Base-by-base conservation (phyloP, 2,888 invertebrate genomes). In the Biston betularia region DNA sequence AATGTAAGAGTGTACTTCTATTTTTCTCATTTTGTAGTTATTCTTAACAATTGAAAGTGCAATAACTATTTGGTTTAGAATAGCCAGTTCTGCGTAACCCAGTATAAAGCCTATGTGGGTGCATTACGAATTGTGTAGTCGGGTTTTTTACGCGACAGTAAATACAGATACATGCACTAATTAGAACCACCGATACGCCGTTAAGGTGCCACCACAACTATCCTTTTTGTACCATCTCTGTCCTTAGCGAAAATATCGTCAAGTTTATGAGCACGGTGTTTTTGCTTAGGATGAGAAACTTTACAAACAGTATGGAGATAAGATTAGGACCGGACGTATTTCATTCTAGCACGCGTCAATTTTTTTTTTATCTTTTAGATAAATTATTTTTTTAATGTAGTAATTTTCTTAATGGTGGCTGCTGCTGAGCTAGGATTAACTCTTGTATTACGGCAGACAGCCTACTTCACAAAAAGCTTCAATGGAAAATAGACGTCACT, bases 131-230 rank as follows among this genome's bases (percentile, higher is more conserved):
- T 45, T 57, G 61, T 69, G 60, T 48, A 42, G 53, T 63, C 42
- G 68, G 61, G 49, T 53, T 49, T 11, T 52, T 58, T 54, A 56
- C 35, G 64, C 44, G 60, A 63, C 61, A 67, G 68, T 63, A 68
- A 54, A 63, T 63, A 72, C 58, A 44, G 52, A 45, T 24, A 69
- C 72, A 74, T 74, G 72, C 74, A 72, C 56, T 63, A 68, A 50
- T 44, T 50, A 66, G 53, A 68, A 60, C 71, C 68, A 70, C 66
- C 68, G 64, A 54, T 59, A 65, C 53, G 63, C 68, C 70, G 59
- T 65, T 63, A 63, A 70, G 77, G 73, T 84, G 83, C 83, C 77
- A 83, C 84, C 84, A 81, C 76, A 78, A 76, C 77, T 77, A 80
- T 69, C 73, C n/a, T 50, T 40, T 34, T 53, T 49, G 56, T 63